These are phyloP conservation scores for Corythucha ciliata DNA, from an alignment of 2,888 invertebrate species.

Conservation along the genomic window DNA sequence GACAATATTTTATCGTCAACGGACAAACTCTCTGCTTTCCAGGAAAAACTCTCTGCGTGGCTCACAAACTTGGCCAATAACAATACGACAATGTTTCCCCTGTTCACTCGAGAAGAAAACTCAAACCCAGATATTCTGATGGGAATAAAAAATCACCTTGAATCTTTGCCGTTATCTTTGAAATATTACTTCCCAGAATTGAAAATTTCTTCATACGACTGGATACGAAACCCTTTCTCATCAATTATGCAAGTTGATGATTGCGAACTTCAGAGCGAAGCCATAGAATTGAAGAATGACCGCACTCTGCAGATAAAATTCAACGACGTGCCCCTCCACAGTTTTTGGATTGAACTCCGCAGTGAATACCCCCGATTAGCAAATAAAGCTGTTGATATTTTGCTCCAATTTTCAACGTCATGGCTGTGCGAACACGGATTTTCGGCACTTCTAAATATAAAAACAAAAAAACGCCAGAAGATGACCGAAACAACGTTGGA, in stretches of 20 bases:
- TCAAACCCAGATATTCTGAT: neutral
- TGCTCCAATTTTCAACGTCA: conserved; percentile 3
- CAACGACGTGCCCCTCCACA: conserved; percentile 1
- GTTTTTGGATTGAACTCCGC: neutral
- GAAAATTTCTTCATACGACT: neutral
- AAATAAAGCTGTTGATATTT: neutral
- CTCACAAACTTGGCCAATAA: neutral
- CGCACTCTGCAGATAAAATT: neutral
- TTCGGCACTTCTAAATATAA: neutral
- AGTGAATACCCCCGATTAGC: neutral
- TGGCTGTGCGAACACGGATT: neutral
- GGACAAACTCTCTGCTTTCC: conserved; percentile 10
- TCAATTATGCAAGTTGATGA: neutral
- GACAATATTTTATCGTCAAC: conserved; percentile 13
- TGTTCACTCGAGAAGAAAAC: conserved; percentile 7
- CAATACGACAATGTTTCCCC: conserved; percentile 1
- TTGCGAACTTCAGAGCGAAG: no score
- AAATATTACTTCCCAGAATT: conserved; percentile 1
- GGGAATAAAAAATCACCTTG: neutral
- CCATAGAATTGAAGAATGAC: neutral
- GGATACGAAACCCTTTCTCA: conserved; percentile 3
- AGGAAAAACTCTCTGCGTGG: conserved; percentile 9
- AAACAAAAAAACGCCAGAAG: conserved; percentile 18
- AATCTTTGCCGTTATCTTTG: neutral
- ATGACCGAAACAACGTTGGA: no score